These are phyloP conservation scores for Prenolepis imparis DNA, from an alignment of 2,888 invertebrate species.

Conservation along the genomic window DNA sequence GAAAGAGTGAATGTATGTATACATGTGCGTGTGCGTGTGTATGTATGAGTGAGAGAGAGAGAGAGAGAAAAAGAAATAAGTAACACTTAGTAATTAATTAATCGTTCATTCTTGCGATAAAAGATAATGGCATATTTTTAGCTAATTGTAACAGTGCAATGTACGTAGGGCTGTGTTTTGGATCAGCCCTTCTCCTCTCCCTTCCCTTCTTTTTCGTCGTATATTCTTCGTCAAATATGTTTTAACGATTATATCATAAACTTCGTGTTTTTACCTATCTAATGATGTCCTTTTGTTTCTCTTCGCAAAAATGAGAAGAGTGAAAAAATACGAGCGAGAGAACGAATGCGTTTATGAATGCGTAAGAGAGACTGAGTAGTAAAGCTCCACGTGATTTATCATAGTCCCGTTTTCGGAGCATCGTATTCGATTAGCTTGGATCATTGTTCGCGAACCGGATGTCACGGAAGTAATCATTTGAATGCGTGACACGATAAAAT, in stretches of 20 bases:
- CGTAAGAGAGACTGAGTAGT: constrained; percentile 15
- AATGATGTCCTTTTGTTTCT: constrained; percentile 47
- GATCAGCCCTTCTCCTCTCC: constrained; percentile 32
- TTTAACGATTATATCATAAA: constrained; percentile 56
- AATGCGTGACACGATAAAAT: background rate
- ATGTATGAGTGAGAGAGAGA: background rate
- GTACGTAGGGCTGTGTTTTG: constrained; percentile 64
- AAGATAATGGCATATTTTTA: constrained; percentile 72
- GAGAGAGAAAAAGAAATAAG: constrained; percentile 68
- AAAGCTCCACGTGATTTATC: constrained; percentile 44
- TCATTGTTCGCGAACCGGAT: constrained; percentile 40
- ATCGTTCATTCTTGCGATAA: constrained; percentile 73
- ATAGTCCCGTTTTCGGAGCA: constrained; percentile 40
- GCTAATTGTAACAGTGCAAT: constrained; percentile 74
- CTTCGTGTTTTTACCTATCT: constrained; percentile 47
- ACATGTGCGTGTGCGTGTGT: background rate
- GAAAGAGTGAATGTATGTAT: constrained; percentile 13
- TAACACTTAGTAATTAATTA: constrained; percentile 81
- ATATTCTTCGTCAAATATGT: constrained; percentile 60
- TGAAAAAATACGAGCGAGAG: constrained; percentile 22
- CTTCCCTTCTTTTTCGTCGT: constrained; percentile 54
- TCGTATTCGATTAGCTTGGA: constrained; percentile 43
- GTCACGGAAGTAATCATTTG: constrained; percentile 24
- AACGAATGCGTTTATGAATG: constrained; percentile 4
- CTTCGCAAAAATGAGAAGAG: constrained; percentile 23